Percentiles rank a stretch among this genome's conserved stretches.
Conservation (phyloP, 1,140 invertebrate genomes). For the Acromyrmex heyeri region DNA sequence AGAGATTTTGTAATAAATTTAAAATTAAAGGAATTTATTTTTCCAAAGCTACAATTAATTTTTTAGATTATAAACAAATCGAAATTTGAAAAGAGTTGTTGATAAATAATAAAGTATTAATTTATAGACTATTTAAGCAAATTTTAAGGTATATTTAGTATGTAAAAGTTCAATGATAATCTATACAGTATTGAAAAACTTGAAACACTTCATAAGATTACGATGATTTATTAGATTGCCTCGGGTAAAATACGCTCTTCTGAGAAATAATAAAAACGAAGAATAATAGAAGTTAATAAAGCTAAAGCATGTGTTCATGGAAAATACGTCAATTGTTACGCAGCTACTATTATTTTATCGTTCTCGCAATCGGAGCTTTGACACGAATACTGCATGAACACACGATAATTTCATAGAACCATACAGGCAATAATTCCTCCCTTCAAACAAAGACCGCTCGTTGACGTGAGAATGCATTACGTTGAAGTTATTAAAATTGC, state of each 20-base stretch:
- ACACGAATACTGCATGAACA: constrained; percentile 24
- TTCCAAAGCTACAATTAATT: neutral
- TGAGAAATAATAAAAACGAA: neutral
- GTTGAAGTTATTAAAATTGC: constrained; percentile 27
- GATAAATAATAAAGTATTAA: neutral
- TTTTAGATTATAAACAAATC: neutral
- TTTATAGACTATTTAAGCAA: neutral
- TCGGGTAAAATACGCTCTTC: neutral
- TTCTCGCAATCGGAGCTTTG: constrained; percentile 29
- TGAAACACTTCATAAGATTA: neutral
- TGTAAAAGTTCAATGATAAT: neutral
- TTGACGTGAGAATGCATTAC: constrained; percentile 29
- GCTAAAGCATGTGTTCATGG: neutral
- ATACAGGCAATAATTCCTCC: neutral
- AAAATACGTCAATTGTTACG: constrained; percentile 30
- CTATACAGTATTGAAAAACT: neutral
- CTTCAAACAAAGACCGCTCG: neutral
- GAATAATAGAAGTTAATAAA: neutral
- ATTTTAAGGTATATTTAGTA: neutral
- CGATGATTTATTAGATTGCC: neutral
- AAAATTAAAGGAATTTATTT: neutral
- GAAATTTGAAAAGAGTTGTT: neutral
- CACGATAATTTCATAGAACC: constrained; percentile 19
- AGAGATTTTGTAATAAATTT: constrained; percentile 1
- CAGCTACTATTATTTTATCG: constrained; percentile 44